Evolutionary conservation across 2,113 vertebrate species (phyloP).

Genomic region (Cercocebus atys): DNA sequence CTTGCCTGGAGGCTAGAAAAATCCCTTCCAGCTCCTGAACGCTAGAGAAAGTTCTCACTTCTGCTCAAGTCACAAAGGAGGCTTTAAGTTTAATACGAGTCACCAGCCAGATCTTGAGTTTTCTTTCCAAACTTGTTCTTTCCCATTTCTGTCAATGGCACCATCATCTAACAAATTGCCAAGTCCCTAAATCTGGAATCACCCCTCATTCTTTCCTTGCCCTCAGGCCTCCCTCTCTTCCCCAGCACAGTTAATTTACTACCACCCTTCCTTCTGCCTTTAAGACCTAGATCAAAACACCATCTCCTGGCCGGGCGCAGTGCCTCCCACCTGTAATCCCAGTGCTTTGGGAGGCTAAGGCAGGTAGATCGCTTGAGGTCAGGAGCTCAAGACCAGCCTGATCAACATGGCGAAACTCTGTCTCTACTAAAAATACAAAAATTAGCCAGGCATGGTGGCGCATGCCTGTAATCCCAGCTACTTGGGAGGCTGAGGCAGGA

Average conservation of each 20-base stretch:
- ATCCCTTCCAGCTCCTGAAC: constrained; percentile 10
- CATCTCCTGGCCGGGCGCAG: too few species aligned
- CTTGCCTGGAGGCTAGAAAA: background rate
- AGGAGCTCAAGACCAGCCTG: too few species aligned
- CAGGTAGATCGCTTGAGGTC: too few species aligned
- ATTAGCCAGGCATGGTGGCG: too few species aligned
- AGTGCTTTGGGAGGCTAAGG: too few species aligned
- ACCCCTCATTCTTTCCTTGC: background rate
- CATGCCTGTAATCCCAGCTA: too few species aligned
- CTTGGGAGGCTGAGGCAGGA: too few species aligned
- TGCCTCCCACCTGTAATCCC: too few species aligned
- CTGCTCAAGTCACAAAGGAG: background rate
- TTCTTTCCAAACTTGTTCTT: background rate
- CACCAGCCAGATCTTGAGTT: background rate
- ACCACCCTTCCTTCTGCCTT: background rate
- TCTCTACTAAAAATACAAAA: too few species aligned
- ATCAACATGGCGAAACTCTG: too few species aligned
- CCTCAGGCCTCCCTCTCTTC: background rate
- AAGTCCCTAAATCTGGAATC: background rate
- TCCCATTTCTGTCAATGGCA: background rate
- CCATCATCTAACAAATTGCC: background rate
- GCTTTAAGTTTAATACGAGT: background rate
- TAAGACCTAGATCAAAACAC: background rate
- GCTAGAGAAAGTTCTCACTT: background rate
- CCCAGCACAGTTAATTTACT: background rate